Evolutionary conservation across 2,113 vertebrate species (phyloP).

Genomic region (Symphodus melops): DNA sequence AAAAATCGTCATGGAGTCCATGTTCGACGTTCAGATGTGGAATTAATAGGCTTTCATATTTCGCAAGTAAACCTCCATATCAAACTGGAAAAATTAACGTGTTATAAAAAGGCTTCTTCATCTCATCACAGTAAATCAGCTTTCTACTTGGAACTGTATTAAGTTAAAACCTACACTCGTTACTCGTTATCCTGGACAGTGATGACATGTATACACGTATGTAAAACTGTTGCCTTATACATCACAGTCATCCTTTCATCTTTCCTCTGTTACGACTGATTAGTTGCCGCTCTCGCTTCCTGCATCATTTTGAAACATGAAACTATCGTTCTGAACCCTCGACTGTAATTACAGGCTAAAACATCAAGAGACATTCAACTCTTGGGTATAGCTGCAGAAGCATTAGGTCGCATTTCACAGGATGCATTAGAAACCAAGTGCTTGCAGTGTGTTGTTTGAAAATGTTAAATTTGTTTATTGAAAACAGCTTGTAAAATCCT

Average conservation of each 20-base stretch:
- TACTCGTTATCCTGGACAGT: not conserved
- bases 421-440: not conserved
- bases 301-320: constrained; percentile 47
- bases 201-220: constrained; percentile 33
- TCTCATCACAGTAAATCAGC: not conserved
- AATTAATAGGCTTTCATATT: too few species aligned
- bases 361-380: not conserved
- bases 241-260: constrained; percentile 31
- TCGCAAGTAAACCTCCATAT: too few species aligned
- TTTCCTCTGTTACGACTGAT: constrained; percentile 53
- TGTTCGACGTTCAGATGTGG: too few species aligned
- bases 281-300: constrained; percentile 42
- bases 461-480: constrained; percentile 59
- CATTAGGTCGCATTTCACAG: not conserved
- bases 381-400: constrained; percentile 6
- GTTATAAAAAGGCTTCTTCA: too few species aligned
- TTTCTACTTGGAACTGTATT: not conserved
- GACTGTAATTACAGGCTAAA: constrained; percentile 41
- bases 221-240: not conserved
- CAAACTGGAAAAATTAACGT: too few species aligned
- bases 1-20: too few species aligned
- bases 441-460: constrained; percentile 17
- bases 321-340: not conserved
- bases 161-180: not conserved
- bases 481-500: constrained; percentile 54